A percentile compares a stretch with the other conserved stretches of the same genome.
phyloP scores from a whole-genome alignment of 2,113 vertebrate genomes.

The Epinephelus moara region DNA sequence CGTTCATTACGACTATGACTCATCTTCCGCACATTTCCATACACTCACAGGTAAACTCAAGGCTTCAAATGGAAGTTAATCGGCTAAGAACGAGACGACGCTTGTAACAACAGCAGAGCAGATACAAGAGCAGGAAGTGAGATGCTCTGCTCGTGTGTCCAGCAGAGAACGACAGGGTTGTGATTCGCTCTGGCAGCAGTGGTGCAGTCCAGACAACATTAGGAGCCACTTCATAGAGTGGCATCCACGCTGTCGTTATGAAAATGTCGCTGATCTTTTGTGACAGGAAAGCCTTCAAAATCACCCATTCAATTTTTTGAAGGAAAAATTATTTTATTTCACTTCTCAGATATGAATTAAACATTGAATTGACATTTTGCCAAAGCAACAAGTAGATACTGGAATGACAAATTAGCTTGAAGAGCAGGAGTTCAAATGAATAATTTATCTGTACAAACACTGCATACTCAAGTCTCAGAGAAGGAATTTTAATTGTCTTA shows the following conservation, averaged over 20 bases:
- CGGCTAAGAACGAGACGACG: not conserved
- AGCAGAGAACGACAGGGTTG: not conserved
- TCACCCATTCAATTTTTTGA: constrained; percentile 18
- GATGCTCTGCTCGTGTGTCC: not conserved
- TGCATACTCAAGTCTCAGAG: constrained; percentile 55
- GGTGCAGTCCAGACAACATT: not conserved
- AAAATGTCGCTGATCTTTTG: constrained; percentile 20
- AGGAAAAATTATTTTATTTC: constrained; percentile 41
- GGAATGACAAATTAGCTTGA: constrained; percentile 73
- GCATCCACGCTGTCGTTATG: not conserved
- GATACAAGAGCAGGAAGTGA: not conserved
- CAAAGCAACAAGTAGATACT: constrained; percentile 70
- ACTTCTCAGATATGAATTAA: constrained; percentile 59
- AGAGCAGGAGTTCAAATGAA: constrained; percentile 73
- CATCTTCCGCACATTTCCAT: not conserved
- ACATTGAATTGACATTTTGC: constrained; percentile 71
- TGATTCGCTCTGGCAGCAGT: not conserved
- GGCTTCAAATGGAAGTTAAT: not conserved
- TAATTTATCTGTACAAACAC: constrained; percentile 77
- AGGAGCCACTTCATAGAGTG: not conserved
- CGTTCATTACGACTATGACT: not conserved
- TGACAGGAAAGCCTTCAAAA: constrained; percentile 6
- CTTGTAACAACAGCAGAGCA: not conserved
- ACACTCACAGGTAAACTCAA: not conserved
- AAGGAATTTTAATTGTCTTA: constrained; percentile 65